Conservation (phyloP, 2,113 vertebrate genomes). For the Neolamprologus cancellatus region DNA sequence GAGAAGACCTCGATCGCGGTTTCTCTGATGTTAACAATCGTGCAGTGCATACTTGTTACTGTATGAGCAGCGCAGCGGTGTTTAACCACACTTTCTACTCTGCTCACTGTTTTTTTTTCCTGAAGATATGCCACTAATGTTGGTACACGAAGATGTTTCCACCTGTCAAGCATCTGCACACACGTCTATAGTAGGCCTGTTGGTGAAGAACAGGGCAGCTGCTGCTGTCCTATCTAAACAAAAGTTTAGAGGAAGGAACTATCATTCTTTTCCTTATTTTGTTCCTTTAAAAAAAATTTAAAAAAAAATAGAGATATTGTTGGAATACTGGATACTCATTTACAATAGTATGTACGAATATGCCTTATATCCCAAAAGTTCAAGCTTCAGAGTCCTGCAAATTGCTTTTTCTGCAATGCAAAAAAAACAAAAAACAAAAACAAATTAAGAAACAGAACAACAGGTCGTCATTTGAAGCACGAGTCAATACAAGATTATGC, state of each 20-base stretch:
- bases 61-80: neutral
- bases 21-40: neutral
- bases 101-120: neutral
- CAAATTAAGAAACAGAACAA: neutral
- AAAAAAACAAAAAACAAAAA: accelerated
- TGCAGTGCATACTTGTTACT: neutral
- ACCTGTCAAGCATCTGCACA: neutral
- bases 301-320: accelerated
- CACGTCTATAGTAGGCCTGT: accelerated
- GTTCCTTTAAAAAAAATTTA: neutral
- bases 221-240: accelerated
- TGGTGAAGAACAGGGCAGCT: neutral
- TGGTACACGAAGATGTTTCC: neutral
- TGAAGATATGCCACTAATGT: neutral
- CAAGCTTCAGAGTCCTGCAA: neutral
- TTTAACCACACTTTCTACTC: neutral
- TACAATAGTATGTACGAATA: neutral
- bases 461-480: neutral
- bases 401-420: neutral
- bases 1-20: neutral
- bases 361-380: neutral
- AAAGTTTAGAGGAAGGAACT: neutral
- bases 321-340: neutral
- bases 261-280: neutral
- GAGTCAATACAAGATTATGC: accelerated